Evolutionary conservation across 2,797 vertebrate genomes (phyloP).

Genomic region (Triplophysa yarkandensis): DNA sequence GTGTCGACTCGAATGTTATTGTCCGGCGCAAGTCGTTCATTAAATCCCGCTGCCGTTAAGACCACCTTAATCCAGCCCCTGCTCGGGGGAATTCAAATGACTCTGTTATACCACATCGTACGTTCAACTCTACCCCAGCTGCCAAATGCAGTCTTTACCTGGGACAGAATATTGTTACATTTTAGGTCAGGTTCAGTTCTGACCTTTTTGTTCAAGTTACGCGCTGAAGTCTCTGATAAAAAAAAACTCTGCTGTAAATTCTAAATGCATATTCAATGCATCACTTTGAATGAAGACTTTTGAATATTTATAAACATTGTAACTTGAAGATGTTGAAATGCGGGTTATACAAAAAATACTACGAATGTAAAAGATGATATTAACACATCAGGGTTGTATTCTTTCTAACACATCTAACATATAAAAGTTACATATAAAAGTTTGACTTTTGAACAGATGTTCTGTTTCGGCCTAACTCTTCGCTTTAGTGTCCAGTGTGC

Average conservation of each 20-base stretch:
- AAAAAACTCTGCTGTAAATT: constrained; percentile 45
- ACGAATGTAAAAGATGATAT: background rate
- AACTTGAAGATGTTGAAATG: background rate
- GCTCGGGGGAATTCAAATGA: constrained; percentile 64
- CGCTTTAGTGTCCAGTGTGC: constrained; percentile 5
- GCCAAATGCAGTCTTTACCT: constrained; percentile 53
- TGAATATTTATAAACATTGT: background rate
- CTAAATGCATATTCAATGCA: constrained; percentile 44
- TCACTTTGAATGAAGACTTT: constrained; percentile 32
- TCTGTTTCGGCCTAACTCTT: constrained; percentile 8
- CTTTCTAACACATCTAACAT: too few relatives aligned
- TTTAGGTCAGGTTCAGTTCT: constrained; percentile 50
- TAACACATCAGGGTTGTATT: background rate
- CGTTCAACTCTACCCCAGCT: constrained; percentile 25
- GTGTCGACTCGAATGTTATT: constrained; percentile 69
- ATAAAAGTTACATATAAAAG: too few relatives aligned
- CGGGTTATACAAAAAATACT: too few relatives aligned
- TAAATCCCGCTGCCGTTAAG: constrained; percentile 63
- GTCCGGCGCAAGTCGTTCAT: constrained; percentile 56
- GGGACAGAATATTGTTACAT: constrained; percentile 56
- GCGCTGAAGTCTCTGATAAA: constrained; percentile 30
- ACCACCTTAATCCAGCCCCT: constrained; percentile 63
- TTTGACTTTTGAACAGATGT: constrained; percentile 3
- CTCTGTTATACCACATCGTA: constrained; percentile 47
- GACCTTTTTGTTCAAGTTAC: constrained; percentile 49